Conservation (phyloP, 2,888 invertebrate genomes). For the Marasmarcha lunaedactyla region DNA sequence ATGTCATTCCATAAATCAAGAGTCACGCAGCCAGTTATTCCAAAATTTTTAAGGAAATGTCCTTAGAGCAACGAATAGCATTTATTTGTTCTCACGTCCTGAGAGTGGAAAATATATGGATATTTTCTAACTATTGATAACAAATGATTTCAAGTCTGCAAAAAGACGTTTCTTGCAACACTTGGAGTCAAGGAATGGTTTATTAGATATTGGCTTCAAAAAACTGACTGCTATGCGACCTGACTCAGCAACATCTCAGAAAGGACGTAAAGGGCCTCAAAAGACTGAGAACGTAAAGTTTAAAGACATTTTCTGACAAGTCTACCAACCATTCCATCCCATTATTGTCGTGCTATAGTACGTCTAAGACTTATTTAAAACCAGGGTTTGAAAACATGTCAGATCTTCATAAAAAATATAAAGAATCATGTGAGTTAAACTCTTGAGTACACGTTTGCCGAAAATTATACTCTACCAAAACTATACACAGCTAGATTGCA, state of each 20-base stretch:
- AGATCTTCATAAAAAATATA: conserved; percentile 14
- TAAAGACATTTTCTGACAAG: conserved; percentile 14
- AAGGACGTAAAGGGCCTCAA: conserved; percentile 12
- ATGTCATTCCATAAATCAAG: conserved; percentile 17
- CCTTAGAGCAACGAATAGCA: conserved; percentile 17
- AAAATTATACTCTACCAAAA: conserved; percentile 15
- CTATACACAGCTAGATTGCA: conserved; percentile 17
- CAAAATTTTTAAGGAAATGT: conserved; percentile 16
- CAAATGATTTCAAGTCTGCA: conserved; percentile 3
- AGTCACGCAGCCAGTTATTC: conserved; percentile 13
- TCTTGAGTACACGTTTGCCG: conserved; percentile 14
- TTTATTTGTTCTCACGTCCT: conserved; percentile 15
- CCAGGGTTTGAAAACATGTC: conserved; percentile 15
- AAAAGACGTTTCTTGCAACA: conserved; percentile 5
- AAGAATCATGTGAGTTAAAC: conserved; percentile 14
- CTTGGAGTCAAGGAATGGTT: conserved; percentile 6
- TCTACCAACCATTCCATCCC: conserved; percentile 19
- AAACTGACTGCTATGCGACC: conserved; percentile 8
- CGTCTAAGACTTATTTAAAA: conserved; percentile 17
- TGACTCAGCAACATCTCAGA: conserved; percentile 13
- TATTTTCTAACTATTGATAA: conserved; percentile 5
- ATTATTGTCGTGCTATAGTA: conserved; percentile 11
- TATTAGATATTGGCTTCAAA: conserved; percentile 5
- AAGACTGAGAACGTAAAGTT: conserved; percentile 16
- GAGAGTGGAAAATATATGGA: conserved; percentile 2